Conservation (phyloP, 2,113 vertebrate species). For the Calyptomena viridis region DNA sequence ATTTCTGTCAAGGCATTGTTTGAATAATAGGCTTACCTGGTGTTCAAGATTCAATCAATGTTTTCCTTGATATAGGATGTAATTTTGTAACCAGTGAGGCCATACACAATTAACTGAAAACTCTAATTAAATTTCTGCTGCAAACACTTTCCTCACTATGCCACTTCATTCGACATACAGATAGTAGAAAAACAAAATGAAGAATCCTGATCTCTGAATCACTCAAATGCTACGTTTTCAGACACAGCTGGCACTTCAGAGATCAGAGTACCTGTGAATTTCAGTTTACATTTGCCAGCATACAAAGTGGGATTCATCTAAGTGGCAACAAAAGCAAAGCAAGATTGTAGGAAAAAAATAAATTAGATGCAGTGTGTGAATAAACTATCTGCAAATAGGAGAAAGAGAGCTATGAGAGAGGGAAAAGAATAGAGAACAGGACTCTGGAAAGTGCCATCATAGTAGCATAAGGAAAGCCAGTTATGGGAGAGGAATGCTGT, state of each 20-base stretch:
- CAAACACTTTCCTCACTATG: neutral
- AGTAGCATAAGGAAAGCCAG: neutral
- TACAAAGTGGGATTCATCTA: neutral
- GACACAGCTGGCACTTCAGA: neutral
- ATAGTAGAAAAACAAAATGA: neutral
- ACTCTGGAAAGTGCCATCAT: neutral
- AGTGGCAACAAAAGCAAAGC: neutral
- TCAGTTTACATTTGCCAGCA: neutral
- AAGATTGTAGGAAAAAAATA: neutral
- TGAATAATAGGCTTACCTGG: constrained; percentile 13
- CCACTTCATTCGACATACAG: neutral
- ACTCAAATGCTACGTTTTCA: neutral
- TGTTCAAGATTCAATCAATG: neutral
- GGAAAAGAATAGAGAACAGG: neutral
- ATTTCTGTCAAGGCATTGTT: constrained; percentile 8
- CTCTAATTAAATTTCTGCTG: neutral
- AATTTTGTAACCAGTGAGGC: neutral
- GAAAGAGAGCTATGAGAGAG: neutral
- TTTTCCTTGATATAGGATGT: neutral
- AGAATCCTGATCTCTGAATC: neutral
- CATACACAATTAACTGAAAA: neutral
- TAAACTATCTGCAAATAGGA: neutral
- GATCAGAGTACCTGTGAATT: constrained; percentile 29
- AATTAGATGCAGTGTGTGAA: neutral
- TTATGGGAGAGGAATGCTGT: neutral